Conservation (phyloP, 2,113 vertebrate species). For the Scomber scombrus region DNA sequence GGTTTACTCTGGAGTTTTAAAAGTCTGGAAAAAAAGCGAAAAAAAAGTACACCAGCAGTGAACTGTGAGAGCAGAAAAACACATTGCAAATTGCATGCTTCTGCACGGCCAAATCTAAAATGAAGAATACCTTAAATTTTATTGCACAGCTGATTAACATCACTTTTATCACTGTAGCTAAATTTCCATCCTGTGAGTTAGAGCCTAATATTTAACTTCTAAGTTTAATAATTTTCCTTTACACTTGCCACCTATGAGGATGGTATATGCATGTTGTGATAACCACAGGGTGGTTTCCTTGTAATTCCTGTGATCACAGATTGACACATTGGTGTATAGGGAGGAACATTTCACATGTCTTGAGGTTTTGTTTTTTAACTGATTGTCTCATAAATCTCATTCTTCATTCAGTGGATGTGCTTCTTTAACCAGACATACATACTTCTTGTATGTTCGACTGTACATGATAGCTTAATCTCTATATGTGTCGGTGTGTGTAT, state of each 20-base stretch:
- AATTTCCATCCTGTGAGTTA: not conserved
- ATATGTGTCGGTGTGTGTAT: not conserved
- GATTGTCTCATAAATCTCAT: not conserved
- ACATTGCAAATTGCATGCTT: not conserved
- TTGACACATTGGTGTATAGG: conserved; percentile 9
- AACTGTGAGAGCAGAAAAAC: too few relatives aligned
- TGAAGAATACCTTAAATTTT: not conserved
- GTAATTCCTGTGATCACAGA: conserved; percentile 28
- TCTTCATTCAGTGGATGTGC: not conserved
- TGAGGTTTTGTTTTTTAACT: not conserved
- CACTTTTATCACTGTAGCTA: not conserved
- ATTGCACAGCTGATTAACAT: not conserved
- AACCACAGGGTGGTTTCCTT: conserved; percentile 50
- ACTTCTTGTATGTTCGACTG: conserved; percentile 4
- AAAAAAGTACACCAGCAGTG: too few relatives aligned
- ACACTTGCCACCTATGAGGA: not conserved
- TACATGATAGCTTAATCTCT: not conserved
- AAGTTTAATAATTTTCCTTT: not conserved
- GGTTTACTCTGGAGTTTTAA: too few relatives aligned
- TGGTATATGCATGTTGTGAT: conserved; percentile 4
- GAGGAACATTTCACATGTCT: not conserved
- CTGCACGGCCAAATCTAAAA: not conserved
- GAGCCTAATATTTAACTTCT: not conserved
- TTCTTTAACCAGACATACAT: not conserved
- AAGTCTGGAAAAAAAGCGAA: too few relatives aligned